These are phyloP conservation scores for Dermatemys mawii DNA, from an alignment of 2,113 vertebrate genomes.

Conservation along the genomic window DNA sequence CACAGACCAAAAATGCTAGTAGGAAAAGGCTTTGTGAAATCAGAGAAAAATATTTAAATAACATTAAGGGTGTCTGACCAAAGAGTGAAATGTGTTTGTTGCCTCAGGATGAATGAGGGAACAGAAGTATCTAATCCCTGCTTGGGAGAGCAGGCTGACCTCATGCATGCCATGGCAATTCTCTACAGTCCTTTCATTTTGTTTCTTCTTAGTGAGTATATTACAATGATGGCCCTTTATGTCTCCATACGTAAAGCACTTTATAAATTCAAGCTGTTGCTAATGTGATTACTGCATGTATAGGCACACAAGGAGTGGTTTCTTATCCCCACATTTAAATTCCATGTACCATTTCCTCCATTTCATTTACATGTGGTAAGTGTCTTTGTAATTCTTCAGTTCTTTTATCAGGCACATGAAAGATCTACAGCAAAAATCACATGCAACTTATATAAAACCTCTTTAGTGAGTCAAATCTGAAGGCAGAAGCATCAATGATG, in stretches of 20 bases:
- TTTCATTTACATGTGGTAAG: slow-evolving; percentile 40
- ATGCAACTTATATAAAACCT: not conserved
- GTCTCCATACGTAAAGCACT: not conserved
- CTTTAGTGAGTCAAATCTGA: slow-evolving; percentile 11
- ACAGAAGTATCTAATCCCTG: not conserved
- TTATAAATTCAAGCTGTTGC: slow-evolving; percentile 23
- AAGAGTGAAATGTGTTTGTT: not conserved
- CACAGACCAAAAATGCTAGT: not conserved
- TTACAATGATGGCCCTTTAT: slow-evolving; percentile 4
- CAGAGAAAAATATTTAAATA: not conserved
- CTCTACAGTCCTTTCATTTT: slow-evolving; percentile 21
- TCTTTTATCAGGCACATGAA: slow-evolving; percentile 6
- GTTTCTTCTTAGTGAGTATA: slow-evolving; percentile 11
- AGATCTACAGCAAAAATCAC: not conserved
- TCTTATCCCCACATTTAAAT: slow-evolving; percentile 37
- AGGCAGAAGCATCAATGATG: not conserved
- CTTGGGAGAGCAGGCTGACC: not conserved
- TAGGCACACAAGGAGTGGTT: not conserved
- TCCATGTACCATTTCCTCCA: slow-evolving; percentile 11
- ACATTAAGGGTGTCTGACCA: not conserved
- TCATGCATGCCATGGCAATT: slow-evolving; percentile 21
- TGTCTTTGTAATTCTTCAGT: slow-evolving; percentile 21
- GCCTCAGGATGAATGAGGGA: not conserved
- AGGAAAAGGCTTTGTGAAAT: not conserved
- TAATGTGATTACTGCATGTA: not conserved